Evolutionary conservation across 2,797 vertebrate genomes (phyloP).

Genomic region (Neosilurus mollespiculum): DNA sequence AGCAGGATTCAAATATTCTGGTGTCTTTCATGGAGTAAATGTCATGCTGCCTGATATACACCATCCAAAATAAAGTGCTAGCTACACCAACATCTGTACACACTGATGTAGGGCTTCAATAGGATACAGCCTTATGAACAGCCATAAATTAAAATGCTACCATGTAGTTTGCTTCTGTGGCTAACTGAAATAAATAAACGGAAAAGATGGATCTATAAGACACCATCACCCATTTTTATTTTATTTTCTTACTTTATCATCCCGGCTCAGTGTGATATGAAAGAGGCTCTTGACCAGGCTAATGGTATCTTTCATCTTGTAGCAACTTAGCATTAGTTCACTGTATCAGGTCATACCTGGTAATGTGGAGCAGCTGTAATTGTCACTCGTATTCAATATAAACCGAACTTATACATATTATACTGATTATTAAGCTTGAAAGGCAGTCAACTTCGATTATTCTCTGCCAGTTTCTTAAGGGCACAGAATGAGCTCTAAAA

Average conservation of each 20-base stretch:
- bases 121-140: neutral
- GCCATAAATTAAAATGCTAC: neutral
- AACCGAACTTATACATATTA: constrained; percentile 61
- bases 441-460: constrained; percentile 46
- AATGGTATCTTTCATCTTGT: neutral
- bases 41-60: neutral
- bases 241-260: neutral
- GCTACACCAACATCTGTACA: constrained; percentile 7
- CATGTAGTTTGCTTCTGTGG: neutral
- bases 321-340: neutral
- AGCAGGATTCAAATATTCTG: neutral
- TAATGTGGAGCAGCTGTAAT: constrained; percentile 66
- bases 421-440: constrained; percentile 41
- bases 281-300: too few species aligned
- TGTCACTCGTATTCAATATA: constrained; percentile 72
- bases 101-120: neutral
- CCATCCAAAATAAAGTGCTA: neutral
- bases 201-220: neutral
- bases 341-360: constrained; percentile 59
- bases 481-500: constrained; percentile 66
- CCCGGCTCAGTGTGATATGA: neutral
- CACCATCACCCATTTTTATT: neutral
- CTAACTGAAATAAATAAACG: neutral
- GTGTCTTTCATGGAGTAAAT: neutral
- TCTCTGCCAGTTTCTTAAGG: constrained; percentile 68